These are phyloP conservation scores for Hystrix brachyura DNA, from an alignment of 2,113 vertebrate species.

Conservation along the genomic window DNA sequence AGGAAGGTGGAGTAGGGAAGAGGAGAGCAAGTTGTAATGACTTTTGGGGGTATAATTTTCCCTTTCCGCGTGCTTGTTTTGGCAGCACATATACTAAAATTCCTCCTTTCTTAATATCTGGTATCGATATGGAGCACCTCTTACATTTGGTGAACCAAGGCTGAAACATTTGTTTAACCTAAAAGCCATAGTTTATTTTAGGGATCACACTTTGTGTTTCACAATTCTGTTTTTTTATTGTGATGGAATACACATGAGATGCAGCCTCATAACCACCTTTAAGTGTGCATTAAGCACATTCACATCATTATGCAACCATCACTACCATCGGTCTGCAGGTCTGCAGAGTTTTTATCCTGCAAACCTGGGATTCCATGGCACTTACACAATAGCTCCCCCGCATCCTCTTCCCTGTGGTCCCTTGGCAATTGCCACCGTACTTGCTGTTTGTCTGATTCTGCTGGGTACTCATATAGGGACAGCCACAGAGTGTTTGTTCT, in stretches of 20 bases:
- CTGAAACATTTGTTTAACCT: not conserved
- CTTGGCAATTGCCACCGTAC: no score
- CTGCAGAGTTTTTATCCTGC: not conserved
- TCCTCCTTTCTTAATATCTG: not conserved
- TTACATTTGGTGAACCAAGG: not conserved
- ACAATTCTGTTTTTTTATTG: not conserved
- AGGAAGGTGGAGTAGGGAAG: not conserved
- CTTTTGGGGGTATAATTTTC: not conserved
- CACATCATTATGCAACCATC: not conserved
- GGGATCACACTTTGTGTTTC: not conserved
- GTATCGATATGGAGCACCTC: not conserved
- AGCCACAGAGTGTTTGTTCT: no score
- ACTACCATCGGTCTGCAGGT: no score
- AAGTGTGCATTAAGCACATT: not conserved
- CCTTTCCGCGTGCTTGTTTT: not conserved
- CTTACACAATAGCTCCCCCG: rapidly evolving
- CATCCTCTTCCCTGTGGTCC: not conserved
- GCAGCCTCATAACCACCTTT: not conserved
- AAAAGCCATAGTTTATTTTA: not conserved
- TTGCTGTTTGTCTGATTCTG: not conserved
- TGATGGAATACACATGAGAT: no score
- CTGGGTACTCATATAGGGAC: not conserved
- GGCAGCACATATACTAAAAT: no score
- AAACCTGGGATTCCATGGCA: not conserved
- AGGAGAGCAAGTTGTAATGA: no score